Conservation (phyloP, 2,113 vertebrate species). For the Ptilonorhynchus violaceus region DNA sequence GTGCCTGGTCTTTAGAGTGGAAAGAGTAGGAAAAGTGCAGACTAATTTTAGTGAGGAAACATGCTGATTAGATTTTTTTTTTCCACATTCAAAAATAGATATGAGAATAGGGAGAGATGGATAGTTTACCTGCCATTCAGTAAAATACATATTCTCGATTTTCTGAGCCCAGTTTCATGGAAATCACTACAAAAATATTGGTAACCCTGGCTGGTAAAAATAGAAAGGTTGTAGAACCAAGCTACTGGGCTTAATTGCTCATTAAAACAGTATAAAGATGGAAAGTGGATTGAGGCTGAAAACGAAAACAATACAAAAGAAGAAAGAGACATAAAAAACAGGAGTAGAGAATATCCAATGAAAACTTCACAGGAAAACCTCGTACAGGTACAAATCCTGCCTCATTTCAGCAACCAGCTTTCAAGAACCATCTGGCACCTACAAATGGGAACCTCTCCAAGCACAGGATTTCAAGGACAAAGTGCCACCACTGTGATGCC, state of each 20-base stretch:
- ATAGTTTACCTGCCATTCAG: background rate
- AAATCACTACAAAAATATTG: background rate
- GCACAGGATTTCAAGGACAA: slow-evolving; percentile 8
- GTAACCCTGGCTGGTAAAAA: background rate
- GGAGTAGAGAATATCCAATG: background rate
- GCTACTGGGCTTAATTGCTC: background rate
- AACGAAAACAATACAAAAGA: background rate
- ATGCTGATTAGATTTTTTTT: background rate
- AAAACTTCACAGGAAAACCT: background rate
- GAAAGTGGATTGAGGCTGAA: background rate
- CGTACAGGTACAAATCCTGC: background rate
- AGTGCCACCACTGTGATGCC: background rate
- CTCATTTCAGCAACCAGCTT: background rate
- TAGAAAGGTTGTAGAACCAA: background rate
- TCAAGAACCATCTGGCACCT: background rate
- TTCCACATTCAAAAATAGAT: background rate
- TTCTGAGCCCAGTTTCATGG: background rate
- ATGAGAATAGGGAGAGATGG: background rate
- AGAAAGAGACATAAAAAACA: background rate
- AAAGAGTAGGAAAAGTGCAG: background rate
- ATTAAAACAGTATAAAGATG: background rate
- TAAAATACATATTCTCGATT: background rate
- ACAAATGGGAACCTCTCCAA: background rate
- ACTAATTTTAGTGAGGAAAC: background rate
- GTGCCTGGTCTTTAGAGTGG: background rate